phyloP scores from a whole-genome alignment of 2,888 invertebrate species.

The Heteromyza rotundicornis region DNA sequence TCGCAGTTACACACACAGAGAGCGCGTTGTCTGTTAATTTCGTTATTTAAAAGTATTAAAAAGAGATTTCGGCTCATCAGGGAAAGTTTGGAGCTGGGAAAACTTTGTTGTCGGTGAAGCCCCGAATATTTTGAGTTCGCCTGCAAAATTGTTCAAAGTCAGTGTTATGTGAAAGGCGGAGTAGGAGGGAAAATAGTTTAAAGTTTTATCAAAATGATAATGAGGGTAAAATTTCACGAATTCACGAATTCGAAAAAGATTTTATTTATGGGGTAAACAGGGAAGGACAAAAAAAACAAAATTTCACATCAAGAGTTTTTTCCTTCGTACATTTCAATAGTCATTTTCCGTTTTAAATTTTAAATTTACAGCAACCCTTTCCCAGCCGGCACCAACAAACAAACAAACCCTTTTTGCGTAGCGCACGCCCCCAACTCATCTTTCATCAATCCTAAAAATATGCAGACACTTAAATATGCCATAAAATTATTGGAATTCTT shows the following conservation, averaged over 20 bases:
- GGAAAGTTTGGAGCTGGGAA: conserved; percentile 6
- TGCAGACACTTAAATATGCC: conserved; percentile 46
- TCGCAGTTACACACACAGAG: too few species aligned
- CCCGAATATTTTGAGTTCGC: too few species aligned
- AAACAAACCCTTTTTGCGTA: not conserved
- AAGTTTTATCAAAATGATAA: conserved; percentile 19
- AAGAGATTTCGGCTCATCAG: conserved; percentile 54
- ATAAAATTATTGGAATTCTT: conserved; percentile 43
- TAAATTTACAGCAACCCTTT: too few species aligned
- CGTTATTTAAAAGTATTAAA: conserved; percentile 52
- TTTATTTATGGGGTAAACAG: too few species aligned
- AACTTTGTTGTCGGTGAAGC: conserved; percentile 18
- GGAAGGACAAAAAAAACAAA: too few species aligned
- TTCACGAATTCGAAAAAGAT: not conserved
- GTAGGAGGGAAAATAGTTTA: conserved; percentile 5
- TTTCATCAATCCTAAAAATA: conserved; percentile 31
- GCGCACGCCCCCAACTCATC: not conserved
- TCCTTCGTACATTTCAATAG: too few species aligned
- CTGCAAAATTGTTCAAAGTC: too few species aligned
- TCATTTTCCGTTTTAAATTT: too few species aligned
- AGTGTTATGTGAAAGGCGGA: too few species aligned
- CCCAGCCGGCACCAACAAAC: not conserved
- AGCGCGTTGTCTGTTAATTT: conserved; percentile 42
- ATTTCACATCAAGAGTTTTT: too few species aligned
- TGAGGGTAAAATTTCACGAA: not conserved